Evolutionary conservation across 2,797 vertebrate species (phyloP).

Genomic region (Nasua narica): DNA sequence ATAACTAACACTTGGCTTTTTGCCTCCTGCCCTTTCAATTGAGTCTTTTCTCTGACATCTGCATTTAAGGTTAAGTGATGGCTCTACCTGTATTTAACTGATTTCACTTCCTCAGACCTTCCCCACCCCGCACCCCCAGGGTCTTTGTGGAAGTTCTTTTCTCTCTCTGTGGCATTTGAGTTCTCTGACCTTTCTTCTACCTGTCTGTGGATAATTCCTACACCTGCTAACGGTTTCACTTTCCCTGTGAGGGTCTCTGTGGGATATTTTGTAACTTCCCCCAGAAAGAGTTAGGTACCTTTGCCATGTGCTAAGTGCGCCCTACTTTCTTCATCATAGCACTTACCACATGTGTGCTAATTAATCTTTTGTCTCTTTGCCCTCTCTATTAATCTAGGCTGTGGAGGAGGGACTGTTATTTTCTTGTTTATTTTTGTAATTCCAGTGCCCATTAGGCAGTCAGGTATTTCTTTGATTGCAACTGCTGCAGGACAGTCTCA

Average conservation of each 20-base stretch:
- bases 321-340: neutral
- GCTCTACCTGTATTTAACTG: neutral
- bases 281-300: neutral
- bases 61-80: neutral
- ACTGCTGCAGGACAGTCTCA: neutral
- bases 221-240: neutral
- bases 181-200: neutral
- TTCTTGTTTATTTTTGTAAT: slow-evolving; percentile 24
- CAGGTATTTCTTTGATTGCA: neutral
- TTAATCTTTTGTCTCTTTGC: neutral
- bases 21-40: neutral
- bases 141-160: neutral
- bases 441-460: neutral
- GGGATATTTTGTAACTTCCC: neutral
- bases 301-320: neutral
- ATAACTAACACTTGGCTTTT: neutral
- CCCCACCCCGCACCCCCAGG: neutral
- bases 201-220: neutral
- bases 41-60: neutral
- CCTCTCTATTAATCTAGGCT: neutral
- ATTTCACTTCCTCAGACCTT: neutral
- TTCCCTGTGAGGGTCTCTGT: neutral
- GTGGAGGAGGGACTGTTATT: neutral
- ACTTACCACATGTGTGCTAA: neutral
- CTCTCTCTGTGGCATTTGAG: neutral